Percentiles rank a stretch among this genome's conserved stretches.
Conservation (phyloP, 2,888 invertebrate genomes). For the Pterobdella sp. region DNA sequence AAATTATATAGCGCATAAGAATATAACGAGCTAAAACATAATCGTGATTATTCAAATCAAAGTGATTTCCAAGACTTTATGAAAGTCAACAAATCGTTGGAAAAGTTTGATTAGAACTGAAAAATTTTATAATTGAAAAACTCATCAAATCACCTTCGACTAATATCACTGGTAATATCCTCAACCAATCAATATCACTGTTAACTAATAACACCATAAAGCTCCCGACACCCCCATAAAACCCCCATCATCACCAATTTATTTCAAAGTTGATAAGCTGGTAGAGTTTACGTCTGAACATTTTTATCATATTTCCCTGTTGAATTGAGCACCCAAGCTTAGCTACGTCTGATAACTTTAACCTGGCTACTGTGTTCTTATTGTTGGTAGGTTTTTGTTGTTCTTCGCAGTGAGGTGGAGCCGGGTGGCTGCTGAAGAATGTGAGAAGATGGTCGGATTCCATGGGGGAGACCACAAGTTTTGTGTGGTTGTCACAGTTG, state of each 20-base stretch:
- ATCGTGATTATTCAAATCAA: too few species aligned
- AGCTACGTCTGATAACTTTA: conserved; percentile 53
- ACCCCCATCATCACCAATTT: conserved; percentile 35
- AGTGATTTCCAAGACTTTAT: too few species aligned
- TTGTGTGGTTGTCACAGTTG: conserved; percentile 53
- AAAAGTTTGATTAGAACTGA: not conserved
- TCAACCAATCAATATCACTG: not conserved
- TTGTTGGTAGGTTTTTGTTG: conserved; percentile 29
- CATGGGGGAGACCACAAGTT: conserved; percentile 49
- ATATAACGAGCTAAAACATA: too few species aligned
- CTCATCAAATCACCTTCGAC: not conserved
- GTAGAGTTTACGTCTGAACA: conserved; percentile 54
- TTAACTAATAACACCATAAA: too few species aligned
- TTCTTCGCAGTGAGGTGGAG: not conserved
- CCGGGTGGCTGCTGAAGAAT: conserved; percentile 47
- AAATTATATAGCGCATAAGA: too few species aligned
- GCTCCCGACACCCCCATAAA: not conserved
- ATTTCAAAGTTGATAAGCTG: conserved; percentile 56
- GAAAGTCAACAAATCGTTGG: too few species aligned
- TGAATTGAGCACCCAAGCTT: conserved; percentile 50
- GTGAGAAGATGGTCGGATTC: conserved; percentile 46
- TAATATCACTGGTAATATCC: not conserved
- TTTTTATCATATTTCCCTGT: conserved; percentile 54
- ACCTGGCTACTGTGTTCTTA: conserved; percentile 33
- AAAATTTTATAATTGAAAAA: not conserved